Base-by-base conservation (phyloP, 2,113 vertebrate genomes). In the Oreotrochilus melanogaster region DNA sequence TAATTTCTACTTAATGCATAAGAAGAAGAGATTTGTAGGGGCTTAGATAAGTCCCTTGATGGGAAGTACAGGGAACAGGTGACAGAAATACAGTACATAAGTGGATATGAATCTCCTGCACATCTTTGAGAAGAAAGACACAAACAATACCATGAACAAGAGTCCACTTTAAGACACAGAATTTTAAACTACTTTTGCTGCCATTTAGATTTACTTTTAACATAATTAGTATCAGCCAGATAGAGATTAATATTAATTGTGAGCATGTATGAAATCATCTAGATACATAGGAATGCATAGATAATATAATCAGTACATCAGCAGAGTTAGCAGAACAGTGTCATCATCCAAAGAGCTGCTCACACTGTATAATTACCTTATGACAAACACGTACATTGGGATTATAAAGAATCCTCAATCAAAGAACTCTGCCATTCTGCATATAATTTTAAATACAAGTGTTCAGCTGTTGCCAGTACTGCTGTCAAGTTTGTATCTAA, bases 351-450 rank as follows among this genome's bases (percentile, higher is more conserved):
- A 74, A 89, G 85, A 86, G 43, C 35, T 61, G 67, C 88, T 97
- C 67, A 3, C 51, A 28, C 82, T 92, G 60, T 94, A 45, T 95
- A 94, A 93, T 96, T 96, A 92, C 88, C 67, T 73, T 60, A 83
- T 90, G 94, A 96, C 54, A 96, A 95, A 83, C 82, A 89, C 67
- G 89, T 86, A 90, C 30, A 53, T 80, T 80, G 37, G 74, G 82
- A 78, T 94, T 94, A 80, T 88, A 95, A 95, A 95, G 88, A 90
- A 78, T 91, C 67, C 88, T 93, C 80, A 88, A 57, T 95, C 79
- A 84, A 94, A 91, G 69, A 88, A 56, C 71, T 47, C 6, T 19
- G 71, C 75, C n/a, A 14, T 93, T 92, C 72, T 88, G 67, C 60
- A 35, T 93, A 74, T 95, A 73, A 95, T 95, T 96, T 96, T 88